These are phyloP conservation scores for Lasioglossum oenotherae DNA, from an alignment of 2,888 invertebrate species.

Conservation along the genomic window DNA sequence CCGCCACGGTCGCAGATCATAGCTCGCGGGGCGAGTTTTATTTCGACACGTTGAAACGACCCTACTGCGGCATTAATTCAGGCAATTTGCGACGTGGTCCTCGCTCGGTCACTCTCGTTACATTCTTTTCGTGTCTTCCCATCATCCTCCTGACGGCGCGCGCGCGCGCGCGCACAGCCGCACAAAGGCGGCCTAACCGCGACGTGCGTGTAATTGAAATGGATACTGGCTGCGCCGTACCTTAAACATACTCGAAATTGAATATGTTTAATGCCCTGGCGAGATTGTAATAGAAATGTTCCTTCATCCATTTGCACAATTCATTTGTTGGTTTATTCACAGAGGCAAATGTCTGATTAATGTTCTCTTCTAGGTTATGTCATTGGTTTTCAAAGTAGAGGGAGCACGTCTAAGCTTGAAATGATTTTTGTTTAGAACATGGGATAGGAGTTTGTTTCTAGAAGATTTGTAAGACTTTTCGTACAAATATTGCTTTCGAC, in stretches of 20 bases:
- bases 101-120: constrained; percentile 69
- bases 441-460: background rate
- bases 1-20: constrained; percentile 6
- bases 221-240: background rate
- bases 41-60: constrained; percentile 73
- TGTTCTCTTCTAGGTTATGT: background rate
- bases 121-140: constrained; percentile 63
- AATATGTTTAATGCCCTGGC: background rate
- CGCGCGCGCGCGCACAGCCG: background rate
- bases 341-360: background rate
- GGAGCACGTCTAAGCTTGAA: background rate
- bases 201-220: constrained; percentile 2
- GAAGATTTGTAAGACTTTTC: background rate
- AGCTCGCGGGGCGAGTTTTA: constrained; percentile 65
- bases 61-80: constrained; percentile 79
- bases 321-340: background rate
- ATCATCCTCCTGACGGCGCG: constrained; percentile 24
- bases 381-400: too few relatives aligned
- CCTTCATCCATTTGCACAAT: too few relatives aligned
- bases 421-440: background rate
- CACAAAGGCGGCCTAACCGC: background rate
- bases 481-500: background rate
- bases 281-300: background rate
- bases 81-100: constrained; percentile 80
- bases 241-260: background rate